phyloP scores from a whole-genome alignment of 2,113 vertebrate genomes.

The Rhagologus leucostigma region DNA sequence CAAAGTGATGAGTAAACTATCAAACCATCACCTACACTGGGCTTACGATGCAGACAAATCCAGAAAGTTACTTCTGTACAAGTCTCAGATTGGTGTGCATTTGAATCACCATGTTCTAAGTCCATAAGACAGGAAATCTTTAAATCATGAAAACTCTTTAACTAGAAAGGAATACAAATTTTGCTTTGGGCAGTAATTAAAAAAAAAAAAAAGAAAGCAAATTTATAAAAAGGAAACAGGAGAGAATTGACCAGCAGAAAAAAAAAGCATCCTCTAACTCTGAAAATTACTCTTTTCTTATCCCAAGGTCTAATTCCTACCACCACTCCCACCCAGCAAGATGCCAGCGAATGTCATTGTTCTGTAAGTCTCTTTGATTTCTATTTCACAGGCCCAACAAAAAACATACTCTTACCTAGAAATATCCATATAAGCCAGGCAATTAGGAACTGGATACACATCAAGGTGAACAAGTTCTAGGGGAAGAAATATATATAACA shows the following conservation, averaged over 20 bases:
- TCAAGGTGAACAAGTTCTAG: constrained; percentile 89
- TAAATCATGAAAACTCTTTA: neutral
- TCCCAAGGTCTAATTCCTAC: neutral
- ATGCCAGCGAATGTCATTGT: neutral
- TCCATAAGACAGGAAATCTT: neutral
- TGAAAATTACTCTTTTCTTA: neutral
- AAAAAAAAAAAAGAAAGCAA: neutral
- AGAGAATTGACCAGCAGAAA: neutral
- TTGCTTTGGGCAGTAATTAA: neutral
- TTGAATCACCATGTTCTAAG: neutral
- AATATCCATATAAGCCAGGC: constrained; percentile 90
- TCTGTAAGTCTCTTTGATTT: neutral
- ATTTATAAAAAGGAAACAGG: neutral
- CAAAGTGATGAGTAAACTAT: neutral
- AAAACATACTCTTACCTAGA: constrained; percentile 82
- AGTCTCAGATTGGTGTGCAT: neutral
- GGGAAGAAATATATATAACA: neutral
- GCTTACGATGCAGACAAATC: neutral
- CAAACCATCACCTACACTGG: neutral
- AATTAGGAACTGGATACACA: constrained; percentile 87
- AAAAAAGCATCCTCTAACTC: neutral
- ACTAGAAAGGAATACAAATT: neutral
- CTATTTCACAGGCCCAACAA: neutral
- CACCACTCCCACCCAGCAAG: neutral
- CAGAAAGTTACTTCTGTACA: neutral